These are phyloP conservation scores for Scaptomyza cyrtandrae DNA, from an alignment of 2,888 invertebrate species.

Conservation along the genomic window DNA sequence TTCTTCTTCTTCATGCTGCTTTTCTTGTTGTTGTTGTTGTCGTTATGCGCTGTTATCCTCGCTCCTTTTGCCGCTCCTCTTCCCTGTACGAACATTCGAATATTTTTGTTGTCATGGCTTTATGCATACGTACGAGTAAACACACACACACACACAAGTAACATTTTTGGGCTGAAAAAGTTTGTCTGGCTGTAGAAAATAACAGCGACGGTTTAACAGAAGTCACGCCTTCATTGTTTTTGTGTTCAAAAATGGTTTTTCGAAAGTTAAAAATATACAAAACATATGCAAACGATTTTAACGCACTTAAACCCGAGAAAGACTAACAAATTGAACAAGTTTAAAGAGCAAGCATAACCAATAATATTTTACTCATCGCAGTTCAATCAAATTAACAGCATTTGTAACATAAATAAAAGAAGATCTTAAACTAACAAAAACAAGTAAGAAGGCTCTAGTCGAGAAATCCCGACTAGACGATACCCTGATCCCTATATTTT, in stretches of 20 bases:
- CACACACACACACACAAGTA: constrained; percentile 1
- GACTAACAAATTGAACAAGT: neutral
- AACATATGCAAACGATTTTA: constrained; percentile 33
- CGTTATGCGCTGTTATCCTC: constrained; percentile 50
- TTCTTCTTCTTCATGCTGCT: neutral
- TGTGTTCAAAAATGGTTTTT: constrained; percentile 9
- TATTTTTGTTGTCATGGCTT: constrained; percentile 41
- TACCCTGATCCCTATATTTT: no score
- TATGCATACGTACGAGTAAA: constrained; percentile 10
- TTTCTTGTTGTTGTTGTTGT: constrained; percentile 31
- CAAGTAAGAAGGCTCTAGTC: no score
- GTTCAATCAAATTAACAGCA: no score
- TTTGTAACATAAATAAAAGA: no score
- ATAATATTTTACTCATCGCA: no score
- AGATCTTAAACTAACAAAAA: no score
- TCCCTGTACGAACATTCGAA: constrained; percentile 15
- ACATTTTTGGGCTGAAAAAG: constrained; percentile 12
- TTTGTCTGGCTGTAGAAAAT: constrained; percentile 8
- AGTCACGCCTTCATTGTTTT: constrained; percentile 22
- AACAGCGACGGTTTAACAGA: constrained; percentile 7
- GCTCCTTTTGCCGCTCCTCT: constrained; percentile 28
- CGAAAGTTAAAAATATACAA: neutral
- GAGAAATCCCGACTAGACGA: no score
- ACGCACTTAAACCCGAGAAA: constrained; percentile 2
- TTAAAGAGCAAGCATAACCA: no score